Base-by-base conservation (phyloP, 2,797 vertebrate genomes). In the Typhlichthys eigenmanni region DNA sequence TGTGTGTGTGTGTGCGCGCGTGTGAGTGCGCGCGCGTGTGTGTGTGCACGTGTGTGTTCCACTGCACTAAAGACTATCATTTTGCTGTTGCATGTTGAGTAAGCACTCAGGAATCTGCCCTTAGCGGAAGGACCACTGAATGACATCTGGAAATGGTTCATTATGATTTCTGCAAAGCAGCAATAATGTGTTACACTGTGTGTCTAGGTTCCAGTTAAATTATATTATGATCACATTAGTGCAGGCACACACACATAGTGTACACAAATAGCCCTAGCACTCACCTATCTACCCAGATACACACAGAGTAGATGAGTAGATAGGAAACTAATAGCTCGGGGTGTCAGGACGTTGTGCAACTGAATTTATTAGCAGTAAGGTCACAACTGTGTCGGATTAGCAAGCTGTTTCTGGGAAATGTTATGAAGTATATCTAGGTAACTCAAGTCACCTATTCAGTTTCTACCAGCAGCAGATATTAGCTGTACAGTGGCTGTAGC, bases 51-150 rank as follows among this genome's bases (percentile, higher is more conserved):
- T 47, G 43, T 46, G 47, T 47, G 43, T 32, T 12, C 10, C 2
- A 2, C 19, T 55, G 43, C n/a, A 46, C 57, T 14, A 55, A 80
- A 70, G 45, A 67, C 81, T 68, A 74, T 80, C 60, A 79, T 82
- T 75, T 66, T 58, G 45, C 32, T 8, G 63, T 55, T 24, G 29
- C 43, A 32, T 69, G 47, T 62, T 80, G 71, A 75, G 63, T 75
- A 59, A 79, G 66, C 75, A 50, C 32, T 49, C 38, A 75, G 60
- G 72, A 80, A 80, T 77, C 77, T 60, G n/a, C 62, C 70, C 14
- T 45, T 24, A 64, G 70, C 19, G 63, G 55, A 78, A 74, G 69
- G 51, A n/a, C 58, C 57, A 70, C 16, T 51, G 38, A 56, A 75
- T 32, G 52, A 47, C 47, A 58, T 67, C 66, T 78, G 73, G 66